Evolutionary conservation across 2,888 invertebrate genomes (phyloP).

Genomic region (Ophonus ardosiacus): DNA sequence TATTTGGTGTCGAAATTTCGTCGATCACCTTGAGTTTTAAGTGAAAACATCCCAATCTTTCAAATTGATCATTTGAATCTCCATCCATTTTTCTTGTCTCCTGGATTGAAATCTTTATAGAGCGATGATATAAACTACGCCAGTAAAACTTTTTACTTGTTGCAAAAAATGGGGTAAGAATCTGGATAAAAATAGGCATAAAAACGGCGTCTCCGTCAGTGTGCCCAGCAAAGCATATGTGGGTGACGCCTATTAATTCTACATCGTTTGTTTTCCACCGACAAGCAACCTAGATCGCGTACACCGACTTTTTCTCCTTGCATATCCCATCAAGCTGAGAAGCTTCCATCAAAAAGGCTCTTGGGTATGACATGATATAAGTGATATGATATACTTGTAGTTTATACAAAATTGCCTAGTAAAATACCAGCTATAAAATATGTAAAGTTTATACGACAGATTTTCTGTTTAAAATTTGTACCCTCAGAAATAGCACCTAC

Average conservation of each 20-base stretch:
- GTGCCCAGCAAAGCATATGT: conserved; percentile 11
- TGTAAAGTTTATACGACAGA: no score
- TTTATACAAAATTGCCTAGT: no score
- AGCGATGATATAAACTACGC: neutral
- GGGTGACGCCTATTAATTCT: conserved; percentile 32
- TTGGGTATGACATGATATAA: no score
- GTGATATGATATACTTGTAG: no score
- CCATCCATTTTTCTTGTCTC: neutral
- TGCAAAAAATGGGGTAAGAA: conserved; percentile 21
- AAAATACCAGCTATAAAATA: no score
- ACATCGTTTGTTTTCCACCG: conserved; percentile 12
- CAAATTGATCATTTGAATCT: conserved; percentile 1
- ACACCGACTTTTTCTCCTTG: neutral
- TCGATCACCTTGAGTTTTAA: neutral
- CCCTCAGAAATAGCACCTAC: no score
- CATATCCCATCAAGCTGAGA: neutral
- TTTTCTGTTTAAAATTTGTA: no score
- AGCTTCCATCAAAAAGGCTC: neutral
- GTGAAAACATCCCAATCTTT: neutral
- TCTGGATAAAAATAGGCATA: conserved; percentile 13
- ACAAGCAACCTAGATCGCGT: neutral
- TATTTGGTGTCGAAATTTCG: no score
- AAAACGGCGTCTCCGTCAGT: conserved; percentile 10
- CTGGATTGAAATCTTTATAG: conserved; percentile 18
- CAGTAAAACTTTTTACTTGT: conserved; percentile 30